A percentile compares a stretch with the other conserved stretches of the same genome.
These are phyloP conservation scores for Bradypodion ventrale DNA, from an alignment of 2,797 vertebrate genomes.

Conservation along the genomic window DNA sequence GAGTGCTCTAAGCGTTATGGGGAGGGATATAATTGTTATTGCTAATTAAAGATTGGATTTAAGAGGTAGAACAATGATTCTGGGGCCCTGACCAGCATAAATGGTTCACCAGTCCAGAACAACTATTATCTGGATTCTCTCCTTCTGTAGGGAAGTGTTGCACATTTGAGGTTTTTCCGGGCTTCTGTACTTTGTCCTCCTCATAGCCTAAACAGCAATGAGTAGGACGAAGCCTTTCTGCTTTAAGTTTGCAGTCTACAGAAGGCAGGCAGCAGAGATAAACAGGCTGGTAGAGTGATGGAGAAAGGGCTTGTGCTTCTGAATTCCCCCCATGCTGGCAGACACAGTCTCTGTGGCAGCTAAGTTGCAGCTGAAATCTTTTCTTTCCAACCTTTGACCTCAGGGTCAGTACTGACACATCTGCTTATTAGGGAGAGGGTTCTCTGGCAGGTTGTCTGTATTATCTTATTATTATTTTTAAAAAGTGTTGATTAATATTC, in stretches of 20 bases:
- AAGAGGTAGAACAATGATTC: not conserved
- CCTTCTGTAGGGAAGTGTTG: not conserved
- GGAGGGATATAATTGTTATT: not conserved
- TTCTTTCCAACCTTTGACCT: slow-evolving; percentile 19
- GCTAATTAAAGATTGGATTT: not conserved
- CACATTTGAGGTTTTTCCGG: not conserved
- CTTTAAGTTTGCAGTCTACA: not conserved
- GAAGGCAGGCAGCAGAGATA: not conserved
- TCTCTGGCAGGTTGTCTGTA: not conserved
- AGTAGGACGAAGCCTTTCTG: not conserved
- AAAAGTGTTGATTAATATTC: not conserved
- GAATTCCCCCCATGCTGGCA: not conserved
- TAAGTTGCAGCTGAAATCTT: slow-evolving; percentile 13
- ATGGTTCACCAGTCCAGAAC: not conserved
- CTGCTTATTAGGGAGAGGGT: not conserved
- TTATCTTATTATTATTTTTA: not conserved
- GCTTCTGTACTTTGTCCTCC: not conserved
- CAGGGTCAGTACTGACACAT: not conserved
- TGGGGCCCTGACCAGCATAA: not conserved
- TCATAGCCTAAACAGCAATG: not conserved
- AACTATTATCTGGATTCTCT: not conserved
- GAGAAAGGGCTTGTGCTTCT: not conserved
- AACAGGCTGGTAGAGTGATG: not conserved
- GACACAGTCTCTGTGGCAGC: not conserved
- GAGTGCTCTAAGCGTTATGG: too few relatives aligned